phyloP scores from a whole-genome alignment of 2,113 vertebrate genomes.

The Pygoscelis adeliae region DNA sequence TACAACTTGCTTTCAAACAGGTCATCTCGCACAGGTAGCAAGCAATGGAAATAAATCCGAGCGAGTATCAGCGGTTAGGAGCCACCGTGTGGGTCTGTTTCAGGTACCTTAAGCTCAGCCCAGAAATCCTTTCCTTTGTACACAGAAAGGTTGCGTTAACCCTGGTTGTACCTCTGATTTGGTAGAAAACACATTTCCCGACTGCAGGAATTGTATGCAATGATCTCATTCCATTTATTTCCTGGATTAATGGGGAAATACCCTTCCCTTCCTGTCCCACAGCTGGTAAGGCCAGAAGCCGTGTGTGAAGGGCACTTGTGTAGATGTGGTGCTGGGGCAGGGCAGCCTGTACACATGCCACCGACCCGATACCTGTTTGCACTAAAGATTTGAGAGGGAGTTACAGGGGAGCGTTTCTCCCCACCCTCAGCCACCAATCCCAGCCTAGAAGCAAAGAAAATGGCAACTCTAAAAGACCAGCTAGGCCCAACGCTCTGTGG shows the following conservation, averaged over 20 bases:
- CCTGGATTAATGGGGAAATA: background rate
- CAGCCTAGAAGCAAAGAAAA: background rate
- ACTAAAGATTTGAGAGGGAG: background rate
- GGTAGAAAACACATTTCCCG: background rate
- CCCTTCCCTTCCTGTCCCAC: background rate
- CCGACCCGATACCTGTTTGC: accelerated
- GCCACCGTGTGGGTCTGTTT: background rate
- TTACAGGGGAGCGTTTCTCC: background rate
- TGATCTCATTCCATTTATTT: background rate
- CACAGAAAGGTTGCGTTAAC: background rate
- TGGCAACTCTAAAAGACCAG: background rate
- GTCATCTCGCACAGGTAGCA: background rate
- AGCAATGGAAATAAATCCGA: background rate
- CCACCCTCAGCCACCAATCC: background rate
- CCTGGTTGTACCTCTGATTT: background rate
- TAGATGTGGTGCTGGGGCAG: background rate
- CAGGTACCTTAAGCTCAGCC: background rate
- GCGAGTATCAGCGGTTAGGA: background rate
- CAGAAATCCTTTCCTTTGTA: background rate
- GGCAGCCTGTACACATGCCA: accelerated
- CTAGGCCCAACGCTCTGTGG: background rate
- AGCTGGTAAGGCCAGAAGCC: background rate
- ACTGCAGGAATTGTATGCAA: background rate
- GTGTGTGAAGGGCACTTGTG: background rate
- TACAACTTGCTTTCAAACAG: background rate